Base-by-base conservation (phyloP, 2,888 invertebrate genomes). In the Drosophila recens region DNA sequence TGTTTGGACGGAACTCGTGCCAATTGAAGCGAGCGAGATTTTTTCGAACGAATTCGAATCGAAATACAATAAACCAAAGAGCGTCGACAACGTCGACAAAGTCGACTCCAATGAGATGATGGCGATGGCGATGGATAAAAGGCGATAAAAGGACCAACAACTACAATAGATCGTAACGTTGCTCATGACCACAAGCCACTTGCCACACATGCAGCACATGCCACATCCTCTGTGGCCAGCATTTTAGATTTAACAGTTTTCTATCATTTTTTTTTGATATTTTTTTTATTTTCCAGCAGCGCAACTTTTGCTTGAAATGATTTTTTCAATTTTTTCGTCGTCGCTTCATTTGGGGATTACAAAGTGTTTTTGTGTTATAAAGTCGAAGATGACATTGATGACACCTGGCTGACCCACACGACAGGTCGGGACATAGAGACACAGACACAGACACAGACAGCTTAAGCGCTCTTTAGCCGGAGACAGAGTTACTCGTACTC, bases 351-450 rank as follows among this genome's bases (percentile, higher is more conserved):
- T 89, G 86, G 88, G 87, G 87, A 87, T 87, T 87, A 89, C 88
- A 87, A 87, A 87, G 89, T 87, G 89, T 89, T 87, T 89, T 85
- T 86, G 82, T 85, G 85, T 87, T 87, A 87, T 86, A 89, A 89
- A 89, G 87, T 87, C 87, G 86, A 89, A 86, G 89, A 87, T 82
- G 86, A 87, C 86, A 87, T 89, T 82, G 89, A 87, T 85, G 86
- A 87, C 86, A 87, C 86, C 86, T 87, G 86, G 80, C 86, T 67
- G 80, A 87, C 81, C 79, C 86, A 15, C 83, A 78, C 49, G 58
- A 64, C 69, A 40, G n/a, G 17, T 20, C 36, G 49, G 33, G 13
- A 15, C 42, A 40, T 10, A 3, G 20, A 20, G 20, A 23, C 23
- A 59, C 33, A 38, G 51, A 30, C 36, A 56, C 8, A 58, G 23